phyloP scores from a whole-genome alignment of 2,888 invertebrate species.

The Drosophila glabriapex region DNA sequence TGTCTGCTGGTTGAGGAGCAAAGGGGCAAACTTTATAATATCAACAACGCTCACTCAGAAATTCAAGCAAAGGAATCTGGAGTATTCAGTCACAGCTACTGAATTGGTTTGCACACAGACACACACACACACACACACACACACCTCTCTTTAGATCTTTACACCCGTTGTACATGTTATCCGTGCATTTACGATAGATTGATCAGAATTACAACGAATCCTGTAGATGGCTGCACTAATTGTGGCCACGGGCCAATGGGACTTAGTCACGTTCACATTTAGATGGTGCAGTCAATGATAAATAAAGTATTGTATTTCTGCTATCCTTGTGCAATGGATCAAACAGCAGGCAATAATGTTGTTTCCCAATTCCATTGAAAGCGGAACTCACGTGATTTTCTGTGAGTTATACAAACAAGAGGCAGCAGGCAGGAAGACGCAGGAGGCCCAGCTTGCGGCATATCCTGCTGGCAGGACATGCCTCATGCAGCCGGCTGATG shows the following conservation, averaged over 20 bases:
- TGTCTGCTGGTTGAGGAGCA: too few relatives aligned
- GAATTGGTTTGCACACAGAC: not conserved
- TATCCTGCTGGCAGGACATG: constrained; percentile 56
- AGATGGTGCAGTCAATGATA: constrained; percentile 21
- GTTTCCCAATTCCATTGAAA: constrained; percentile 30
- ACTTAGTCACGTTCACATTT: constrained; percentile 48
- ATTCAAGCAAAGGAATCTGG: not conserved
- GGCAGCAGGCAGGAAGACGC: constrained; percentile 14
- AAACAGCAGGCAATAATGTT: constrained; percentile 44
- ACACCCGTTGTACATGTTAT: not conserved
- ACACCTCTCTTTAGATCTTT: not conserved
- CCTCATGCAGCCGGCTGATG: constrained; percentile 44
- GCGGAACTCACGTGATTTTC: constrained; percentile 33
- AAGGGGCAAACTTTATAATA: not conserved
- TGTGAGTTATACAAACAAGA: constrained; percentile 10
- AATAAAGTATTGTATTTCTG: not conserved
- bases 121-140: not conserved
- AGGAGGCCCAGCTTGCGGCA: constrained; percentile 14
- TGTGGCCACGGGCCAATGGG: constrained; percentile 54
- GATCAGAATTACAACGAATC: constrained; percentile 9
- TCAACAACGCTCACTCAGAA: not conserved
- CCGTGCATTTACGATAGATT: constrained; percentile 14
- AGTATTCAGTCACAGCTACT: constrained; percentile 1
- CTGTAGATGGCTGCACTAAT: constrained; percentile 30
- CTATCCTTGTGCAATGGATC: constrained; percentile 29